Conservation (phyloP, 2,113 vertebrate genomes). For the Apus apus region DNA sequence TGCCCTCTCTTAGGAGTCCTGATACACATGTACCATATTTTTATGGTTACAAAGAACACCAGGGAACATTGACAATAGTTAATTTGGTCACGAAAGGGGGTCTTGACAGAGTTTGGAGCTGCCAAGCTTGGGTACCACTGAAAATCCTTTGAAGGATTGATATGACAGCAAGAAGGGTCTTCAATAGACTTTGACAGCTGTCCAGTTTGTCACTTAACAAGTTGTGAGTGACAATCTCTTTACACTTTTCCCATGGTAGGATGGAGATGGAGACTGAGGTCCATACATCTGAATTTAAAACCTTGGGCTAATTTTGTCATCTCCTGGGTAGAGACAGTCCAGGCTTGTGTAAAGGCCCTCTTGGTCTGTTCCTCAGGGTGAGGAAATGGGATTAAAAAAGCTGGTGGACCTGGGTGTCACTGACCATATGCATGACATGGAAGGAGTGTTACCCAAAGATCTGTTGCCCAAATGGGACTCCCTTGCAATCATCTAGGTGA, state of each 20-base stretch:
- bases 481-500: not conserved
- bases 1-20: too few relatives aligned
- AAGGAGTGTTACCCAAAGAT: fast-evolving
- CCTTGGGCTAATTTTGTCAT: not conserved
- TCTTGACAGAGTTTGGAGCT: not conserved
- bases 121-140: not conserved
- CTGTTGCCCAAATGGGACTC: fast-evolving
- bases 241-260: not conserved
- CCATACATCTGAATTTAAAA: not conserved
- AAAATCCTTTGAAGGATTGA: not conserved
- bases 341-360: not conserved
- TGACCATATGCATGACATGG: fast-evolving
- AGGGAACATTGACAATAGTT: not conserved
- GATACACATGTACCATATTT: fast-evolving
- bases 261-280: not conserved
- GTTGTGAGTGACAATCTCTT: slow-evolving; percentile 13
- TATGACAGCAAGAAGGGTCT: not conserved
- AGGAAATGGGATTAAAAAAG: not conserved
- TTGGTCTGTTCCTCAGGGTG: not conserved
- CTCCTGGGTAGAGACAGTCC: not conserved
- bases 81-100: not conserved
- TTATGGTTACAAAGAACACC: not conserved
- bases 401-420: not conserved
- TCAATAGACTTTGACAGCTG: not conserved
- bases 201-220: not conserved